Conservation (phyloP, 2,888 invertebrate species). For the Mayetiola destructor region DNA sequence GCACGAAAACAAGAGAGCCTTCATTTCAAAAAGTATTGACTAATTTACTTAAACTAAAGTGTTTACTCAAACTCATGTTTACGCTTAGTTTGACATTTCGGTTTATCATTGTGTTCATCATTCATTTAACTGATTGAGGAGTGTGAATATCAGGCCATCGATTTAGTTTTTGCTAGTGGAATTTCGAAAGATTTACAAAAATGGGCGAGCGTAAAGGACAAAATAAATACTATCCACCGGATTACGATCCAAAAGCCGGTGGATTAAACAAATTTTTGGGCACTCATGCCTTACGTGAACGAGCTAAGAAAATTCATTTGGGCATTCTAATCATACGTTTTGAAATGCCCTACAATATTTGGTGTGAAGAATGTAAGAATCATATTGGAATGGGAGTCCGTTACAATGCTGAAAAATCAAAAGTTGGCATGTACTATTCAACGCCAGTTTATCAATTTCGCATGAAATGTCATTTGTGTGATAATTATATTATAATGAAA, state of each 20-base stretch:
- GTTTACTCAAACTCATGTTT: too few relatives aligned
- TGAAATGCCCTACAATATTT: conserved; percentile 99
- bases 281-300: conserved; percentile 88
- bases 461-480: conserved; percentile 96
- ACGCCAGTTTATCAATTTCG: conserved; percentile 96
- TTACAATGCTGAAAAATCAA: conserved; percentile 87
- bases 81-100: too few relatives aligned
- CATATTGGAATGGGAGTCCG: conserved; percentile 97
- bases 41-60: too few relatives aligned
- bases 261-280: conserved; percentile 88
- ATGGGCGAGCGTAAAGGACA: conserved; percentile 98
- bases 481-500: conserved; percentile 94
- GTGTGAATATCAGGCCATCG: too few relatives aligned
- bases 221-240: conserved; percentile 97
- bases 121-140: too few relatives aligned
- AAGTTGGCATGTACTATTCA: conserved; percentile 93
- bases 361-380: conserved; percentile 97
- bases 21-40: too few relatives aligned
- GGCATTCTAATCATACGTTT: conserved; percentile 75
- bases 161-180: too few relatives aligned
- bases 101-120: too few relatives aligned
- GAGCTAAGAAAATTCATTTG: conserved; percentile 87
- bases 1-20: too few relatives aligned
- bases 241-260: conserved; percentile 90
- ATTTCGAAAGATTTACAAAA: too few relatives aligned